Evolutionary conservation across 2,888 invertebrate genomes (phyloP), one percentile per base, ranked within the genome.

Genomic region (Phaedon cochleariae): DNA sequence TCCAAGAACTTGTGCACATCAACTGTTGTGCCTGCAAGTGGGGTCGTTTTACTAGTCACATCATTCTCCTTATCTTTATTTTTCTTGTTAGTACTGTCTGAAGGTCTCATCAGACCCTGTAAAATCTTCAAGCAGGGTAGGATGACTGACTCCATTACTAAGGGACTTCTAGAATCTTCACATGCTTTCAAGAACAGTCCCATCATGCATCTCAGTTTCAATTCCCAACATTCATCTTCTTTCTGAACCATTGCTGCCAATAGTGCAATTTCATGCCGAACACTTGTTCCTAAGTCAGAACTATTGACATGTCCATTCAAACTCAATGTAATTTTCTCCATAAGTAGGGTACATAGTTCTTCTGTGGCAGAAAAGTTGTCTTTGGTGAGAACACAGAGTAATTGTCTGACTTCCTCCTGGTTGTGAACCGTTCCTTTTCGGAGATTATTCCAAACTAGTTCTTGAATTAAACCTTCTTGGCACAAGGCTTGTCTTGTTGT

Each of bases 171-270:
- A 0, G 92, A 90, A 82, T 90, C 88, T 60, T 89, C 87, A 72
- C 91, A 91, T 3, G 93, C 92, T 84, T 90, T 88, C 61, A 95
- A 86, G 85, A 97, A 97, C 59, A 97, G 85, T 72, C 92, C 91
- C 85, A 97, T 92, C 67, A 97, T 93, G 80, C 94, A 92, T 52
- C 94, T 89, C 0, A 98, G 85, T 77, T 97, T 92, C 68, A 92
- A 90, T 81, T 98, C 97, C 98, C 98, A 98, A 80, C 96, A 97
- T 2, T 92, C 90, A 81, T 98, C 98, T 78, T 97, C 95, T 73
- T 95, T 95, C 75, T 95, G 93, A 1, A 97, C 91, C 51, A 97
- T 87, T 0, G 94, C 92, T 0, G 96, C 94, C 22, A 98, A 84
- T 12, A 98, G 84, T 7, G 95, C 88, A 82, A 98, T 96, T 81